Evolutionary conservation across 2,113 vertebrate species (phyloP).

Genomic region (rabbit (Oryctolagus cuniculus)): mOryCun1.1 NC_091437.1:9114501-9115000

Average conservation of each 20-base stretch:
- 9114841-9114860: background rate
- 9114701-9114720: constrained; percentile 36
- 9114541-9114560: constrained; percentile 26
- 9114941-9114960: background rate
- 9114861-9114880: constrained; percentile 24
- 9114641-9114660: constrained; percentile 24
- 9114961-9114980: constrained; percentile 55
- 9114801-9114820: constrained; percentile 35
- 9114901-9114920: constrained; percentile 4
- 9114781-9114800: constrained; percentile 46
- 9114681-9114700: constrained; percentile 42
- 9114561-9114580: background rate
- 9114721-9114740: constrained; percentile 10
- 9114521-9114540: background rate
- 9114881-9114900: background rate
- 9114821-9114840: constrained; percentile 47
- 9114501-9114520: background rate
- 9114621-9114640: constrained; percentile 19
- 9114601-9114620: constrained; percentile 35
- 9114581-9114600: background rate
- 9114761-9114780: constrained; percentile 24
- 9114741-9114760: constrained; percentile 40
- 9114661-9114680: constrained; percentile 54
- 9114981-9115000: constrained; percentile 38
- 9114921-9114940: constrained; percentile 51